These are phyloP conservation scores for Sterrhoptilus dennistouni DNA, from an alignment of 2,113 vertebrate genomes.

Conservation along the genomic window DNA sequence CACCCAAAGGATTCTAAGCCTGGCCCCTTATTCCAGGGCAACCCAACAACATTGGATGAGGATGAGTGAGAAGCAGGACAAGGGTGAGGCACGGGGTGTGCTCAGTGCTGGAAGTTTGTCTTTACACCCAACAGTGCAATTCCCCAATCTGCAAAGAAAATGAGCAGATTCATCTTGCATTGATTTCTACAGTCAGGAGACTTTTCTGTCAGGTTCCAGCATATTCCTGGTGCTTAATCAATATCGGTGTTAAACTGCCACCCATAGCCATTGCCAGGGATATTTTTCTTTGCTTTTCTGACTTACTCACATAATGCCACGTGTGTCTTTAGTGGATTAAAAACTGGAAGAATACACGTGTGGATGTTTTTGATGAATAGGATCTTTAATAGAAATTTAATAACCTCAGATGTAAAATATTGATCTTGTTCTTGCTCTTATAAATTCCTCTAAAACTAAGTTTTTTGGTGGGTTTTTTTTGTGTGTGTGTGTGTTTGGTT, in stretches of 20 bases:
- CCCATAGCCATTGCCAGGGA: not conserved
- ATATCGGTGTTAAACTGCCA: not conserved
- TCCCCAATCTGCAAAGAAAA: not conserved
- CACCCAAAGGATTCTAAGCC: not conserved
- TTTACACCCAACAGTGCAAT: not conserved
- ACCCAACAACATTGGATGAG: accelerated
- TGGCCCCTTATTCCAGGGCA: not conserved
- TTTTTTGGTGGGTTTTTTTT: not conserved
- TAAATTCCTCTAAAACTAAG: slow-evolving; percentile 32
- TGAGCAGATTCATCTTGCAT: not conserved
- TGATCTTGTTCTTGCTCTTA: slow-evolving; percentile 32
- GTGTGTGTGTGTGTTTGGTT: not conserved
- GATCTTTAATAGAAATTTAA: slow-evolving; percentile 56
- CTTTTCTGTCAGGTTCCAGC: not conserved
- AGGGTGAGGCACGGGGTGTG: accelerated
- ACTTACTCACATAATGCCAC: not conserved
- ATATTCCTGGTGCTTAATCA: not conserved
- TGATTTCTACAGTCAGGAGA: not conserved
- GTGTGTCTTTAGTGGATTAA: slow-evolving; percentile 24
- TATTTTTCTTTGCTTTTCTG: slow-evolving; percentile 58
- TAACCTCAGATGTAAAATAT: slow-evolving; percentile 64
- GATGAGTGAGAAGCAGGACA: not conserved
- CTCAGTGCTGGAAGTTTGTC: not conserved
- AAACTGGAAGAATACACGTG: slow-evolving; percentile 7
- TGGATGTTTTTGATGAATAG: slow-evolving; percentile 58